Evolutionary conservation across 2,113 vertebrate genomes (phyloP).

Genomic region (Trinectes maculatus): DNA sequence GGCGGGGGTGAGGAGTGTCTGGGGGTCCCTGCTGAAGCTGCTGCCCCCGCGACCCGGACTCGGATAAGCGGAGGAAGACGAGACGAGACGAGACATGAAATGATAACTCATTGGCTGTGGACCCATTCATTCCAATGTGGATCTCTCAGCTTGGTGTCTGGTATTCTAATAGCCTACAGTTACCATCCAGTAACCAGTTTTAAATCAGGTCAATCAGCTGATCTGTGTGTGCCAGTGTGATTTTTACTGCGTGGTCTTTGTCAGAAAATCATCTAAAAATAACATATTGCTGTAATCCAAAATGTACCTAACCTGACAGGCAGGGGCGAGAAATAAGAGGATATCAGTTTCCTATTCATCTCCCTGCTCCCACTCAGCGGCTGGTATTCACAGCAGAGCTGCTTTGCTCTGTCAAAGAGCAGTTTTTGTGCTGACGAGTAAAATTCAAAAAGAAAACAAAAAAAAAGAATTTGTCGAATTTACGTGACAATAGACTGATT

Average conservation of each 20-base stretch:
- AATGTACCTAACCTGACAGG: conserved; percentile 47
- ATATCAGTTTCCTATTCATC: conserved; percentile 53
- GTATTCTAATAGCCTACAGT: background rate
- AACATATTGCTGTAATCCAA: conserved; percentile 8
- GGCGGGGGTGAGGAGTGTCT: too few species aligned
- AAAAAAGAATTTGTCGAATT: conserved; percentile 77
- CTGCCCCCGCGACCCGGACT: too few species aligned
- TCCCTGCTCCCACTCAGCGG: conserved; percentile 43
- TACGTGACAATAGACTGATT: conserved; percentile 84
- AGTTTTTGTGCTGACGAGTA: conserved; percentile 65
- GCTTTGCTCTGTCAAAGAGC: conserved; percentile 70
- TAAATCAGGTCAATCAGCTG: conserved; percentile 33
- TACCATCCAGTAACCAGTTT: background rate
- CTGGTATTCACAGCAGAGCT: conserved; percentile 48
- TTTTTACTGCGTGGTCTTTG: conserved; percentile 25
- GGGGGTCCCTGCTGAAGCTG: too few species aligned
- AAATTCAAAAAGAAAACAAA: conserved; percentile 66
- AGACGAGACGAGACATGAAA: too few species aligned
- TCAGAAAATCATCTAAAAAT: conserved; percentile 54
- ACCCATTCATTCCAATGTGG: too few species aligned
- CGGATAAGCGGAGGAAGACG: too few species aligned
- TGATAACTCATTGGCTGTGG: too few species aligned
- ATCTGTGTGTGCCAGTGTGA: conserved; percentile 1
- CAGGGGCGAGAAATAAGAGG: conserved; percentile 54
- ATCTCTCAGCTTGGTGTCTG: background rate